Conservation (phyloP, 1,140 invertebrate species). For the Drosophila setifemur region DNA sequence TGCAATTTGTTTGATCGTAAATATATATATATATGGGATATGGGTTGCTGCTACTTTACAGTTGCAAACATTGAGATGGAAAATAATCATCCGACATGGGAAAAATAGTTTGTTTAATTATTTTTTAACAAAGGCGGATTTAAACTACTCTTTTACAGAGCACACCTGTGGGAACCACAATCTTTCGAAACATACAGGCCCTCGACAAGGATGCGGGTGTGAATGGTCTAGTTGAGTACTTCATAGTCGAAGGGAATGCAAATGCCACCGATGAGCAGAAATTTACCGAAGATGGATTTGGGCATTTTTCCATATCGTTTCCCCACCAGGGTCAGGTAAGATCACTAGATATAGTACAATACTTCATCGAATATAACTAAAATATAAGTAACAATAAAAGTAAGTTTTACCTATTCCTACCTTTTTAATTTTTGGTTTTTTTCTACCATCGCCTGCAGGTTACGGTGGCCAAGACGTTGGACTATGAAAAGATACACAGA, state of each 20-base stretch:
- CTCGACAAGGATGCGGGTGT: slow-evolving; percentile 93
- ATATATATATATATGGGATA: too few species aligned
- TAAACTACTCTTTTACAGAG: slow-evolving; percentile 84
- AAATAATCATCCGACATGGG: slow-evolving; percentile 18
- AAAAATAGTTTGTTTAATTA: too few species aligned
- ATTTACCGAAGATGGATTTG: slow-evolving; percentile 90
- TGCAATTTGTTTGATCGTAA: too few species aligned
- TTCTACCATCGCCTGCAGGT: slow-evolving; percentile 83
- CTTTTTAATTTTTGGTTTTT: neutral
- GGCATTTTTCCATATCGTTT: slow-evolving; percentile 92
- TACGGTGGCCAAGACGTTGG: slow-evolving; percentile 93
- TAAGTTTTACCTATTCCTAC: neutral
- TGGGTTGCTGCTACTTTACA: slow-evolving; percentile 7
- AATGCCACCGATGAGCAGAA: slow-evolving; percentile 85
- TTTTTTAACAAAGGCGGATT: neutral
- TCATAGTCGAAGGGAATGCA: slow-evolving; percentile 86
- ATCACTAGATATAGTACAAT: neutral
- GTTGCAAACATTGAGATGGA: slow-evolving; percentile 19
- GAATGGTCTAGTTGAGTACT: slow-evolving; percentile 93
- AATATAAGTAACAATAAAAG: too few species aligned
- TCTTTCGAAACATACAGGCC: slow-evolving; percentile 93
- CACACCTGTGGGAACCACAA: slow-evolving; percentile 92
- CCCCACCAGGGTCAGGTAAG: slow-evolving; percentile 91
- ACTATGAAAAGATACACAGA: slow-evolving; percentile 94
- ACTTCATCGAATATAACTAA: too few species aligned